Evolutionary conservation across 2,113 vertebrate species (phyloP).

Genomic region (Ammodramus savannarum): DNA sequence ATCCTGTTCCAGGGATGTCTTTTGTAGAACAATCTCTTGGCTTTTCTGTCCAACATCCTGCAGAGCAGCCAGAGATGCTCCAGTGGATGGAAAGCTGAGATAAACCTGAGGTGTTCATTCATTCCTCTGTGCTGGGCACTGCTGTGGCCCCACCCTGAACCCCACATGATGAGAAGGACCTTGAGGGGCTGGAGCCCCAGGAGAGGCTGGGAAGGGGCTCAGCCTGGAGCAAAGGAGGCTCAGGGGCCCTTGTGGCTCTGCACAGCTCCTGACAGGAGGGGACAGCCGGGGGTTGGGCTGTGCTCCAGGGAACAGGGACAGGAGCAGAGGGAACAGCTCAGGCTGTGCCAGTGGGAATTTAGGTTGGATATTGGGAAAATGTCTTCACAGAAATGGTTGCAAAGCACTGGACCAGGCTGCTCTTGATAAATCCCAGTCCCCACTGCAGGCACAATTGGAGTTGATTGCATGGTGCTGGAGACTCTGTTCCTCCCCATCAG

Average conservation of each 20-base stretch:
- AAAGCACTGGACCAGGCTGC: not conserved
- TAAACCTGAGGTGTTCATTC: not conserved
- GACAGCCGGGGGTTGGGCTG: rapidly evolving
- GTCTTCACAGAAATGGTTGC: not conserved
- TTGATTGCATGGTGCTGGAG: not conserved
- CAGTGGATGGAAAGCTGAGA: not conserved
- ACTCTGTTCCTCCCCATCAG: not conserved
- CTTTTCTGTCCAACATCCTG: not conserved
- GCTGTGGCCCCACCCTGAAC: not conserved
- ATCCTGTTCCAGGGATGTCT: not conserved
- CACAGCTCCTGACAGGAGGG: not conserved
- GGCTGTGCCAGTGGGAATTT: not conserved
- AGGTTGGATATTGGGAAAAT: not conserved
- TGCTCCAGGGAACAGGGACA: not conserved
- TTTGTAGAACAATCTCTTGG: not conserved
- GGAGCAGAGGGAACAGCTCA: not conserved
- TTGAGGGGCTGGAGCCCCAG: not conserved
- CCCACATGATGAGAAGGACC: rapidly evolving
- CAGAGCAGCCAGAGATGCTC: not conserved
- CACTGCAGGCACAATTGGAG: not conserved
- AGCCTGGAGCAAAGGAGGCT: not conserved
- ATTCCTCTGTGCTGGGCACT: not conserved
- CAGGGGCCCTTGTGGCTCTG: not conserved
- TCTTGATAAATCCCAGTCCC: not conserved
- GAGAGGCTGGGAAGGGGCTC: not conserved